Evolutionary conservation across 2,113 vertebrate species (phyloP).

Genomic region (Boleophthalmus pectinirostris): DNA sequence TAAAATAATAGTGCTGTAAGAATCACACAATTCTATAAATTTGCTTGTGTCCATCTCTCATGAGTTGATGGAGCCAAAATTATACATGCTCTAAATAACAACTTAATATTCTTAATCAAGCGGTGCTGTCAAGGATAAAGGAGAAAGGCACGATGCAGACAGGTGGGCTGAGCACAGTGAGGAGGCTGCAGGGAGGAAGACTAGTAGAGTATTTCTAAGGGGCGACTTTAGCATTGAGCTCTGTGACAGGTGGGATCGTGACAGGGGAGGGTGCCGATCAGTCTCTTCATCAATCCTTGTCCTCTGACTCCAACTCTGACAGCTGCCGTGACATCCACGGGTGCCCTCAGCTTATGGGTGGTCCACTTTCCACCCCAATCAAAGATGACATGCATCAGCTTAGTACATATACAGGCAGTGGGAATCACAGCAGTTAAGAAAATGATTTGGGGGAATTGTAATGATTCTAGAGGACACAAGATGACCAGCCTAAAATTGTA

Average conservation of each 20-base stretch:
- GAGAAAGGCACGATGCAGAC: constrained; percentile 50
- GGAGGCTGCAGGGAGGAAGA: constrained; percentile 47
- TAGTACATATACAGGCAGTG: constrained; percentile 32
- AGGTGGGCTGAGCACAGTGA: constrained; percentile 48
- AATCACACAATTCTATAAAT: constrained; percentile 36
- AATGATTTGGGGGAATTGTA: constrained; percentile 17
- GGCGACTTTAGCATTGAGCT: constrained; percentile 48
- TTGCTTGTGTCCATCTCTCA: constrained; percentile 33
- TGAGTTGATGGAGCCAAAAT: constrained; percentile 47
- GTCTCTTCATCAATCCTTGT: constrained; percentile 75
- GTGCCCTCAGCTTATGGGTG: constrained; percentile 65
- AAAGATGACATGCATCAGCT: constrained; percentile 60
- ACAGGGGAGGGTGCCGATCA: constrained; percentile 69
- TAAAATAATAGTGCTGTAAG: too few species aligned
- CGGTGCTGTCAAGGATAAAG: constrained; percentile 57
- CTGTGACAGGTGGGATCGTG: constrained; percentile 72
- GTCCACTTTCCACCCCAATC: constrained; percentile 59
- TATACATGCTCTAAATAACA: constrained; percentile 43
- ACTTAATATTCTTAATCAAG: constrained; percentile 57
- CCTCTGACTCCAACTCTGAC: constrained; percentile 71
- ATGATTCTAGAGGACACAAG: constrained; percentile 8
- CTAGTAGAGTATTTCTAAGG: constrained; percentile 39
- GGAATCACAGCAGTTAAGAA: constrained; percentile 44
- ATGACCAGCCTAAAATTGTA: neutral
- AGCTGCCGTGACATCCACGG: constrained; percentile 74